phyloP scores from a whole-genome alignment of 2,113 vertebrate genomes.

The Hystrix cristata region DNA sequence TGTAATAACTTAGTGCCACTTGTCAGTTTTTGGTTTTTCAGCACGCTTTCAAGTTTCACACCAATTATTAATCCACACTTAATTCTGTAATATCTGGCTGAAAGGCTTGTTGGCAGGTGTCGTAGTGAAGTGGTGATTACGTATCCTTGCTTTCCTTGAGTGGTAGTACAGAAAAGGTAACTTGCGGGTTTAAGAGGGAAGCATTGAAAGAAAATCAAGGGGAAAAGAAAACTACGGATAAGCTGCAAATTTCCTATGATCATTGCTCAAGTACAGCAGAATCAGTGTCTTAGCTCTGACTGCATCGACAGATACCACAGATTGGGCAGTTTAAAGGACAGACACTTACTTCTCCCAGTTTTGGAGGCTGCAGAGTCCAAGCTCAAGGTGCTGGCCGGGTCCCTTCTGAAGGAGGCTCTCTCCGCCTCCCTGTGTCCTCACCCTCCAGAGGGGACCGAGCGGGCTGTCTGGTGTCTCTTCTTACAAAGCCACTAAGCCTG shows the following conservation, averaged over 20 bases:
- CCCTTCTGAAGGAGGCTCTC: neutral
- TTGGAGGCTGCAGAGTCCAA: neutral
- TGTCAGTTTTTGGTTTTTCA: conserved; percentile 17
- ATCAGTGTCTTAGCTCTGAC: neutral
- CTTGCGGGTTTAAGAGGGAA: conserved; percentile 4
- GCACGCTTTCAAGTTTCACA: neutral
- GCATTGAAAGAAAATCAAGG: neutral
- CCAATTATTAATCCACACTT: neutral
- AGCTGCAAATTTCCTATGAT: neutral
- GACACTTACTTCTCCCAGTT: conserved; percentile 6
- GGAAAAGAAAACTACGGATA: conserved; percentile 12
- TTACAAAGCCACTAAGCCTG: neutral
- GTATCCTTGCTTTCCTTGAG: neutral
- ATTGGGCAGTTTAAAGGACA: neutral
- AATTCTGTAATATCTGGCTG: conserved; percentile 13
- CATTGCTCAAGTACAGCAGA: conserved; percentile 41
- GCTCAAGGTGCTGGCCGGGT: neutral
- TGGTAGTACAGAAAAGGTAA: neutral
- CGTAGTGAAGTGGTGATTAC: neutral
- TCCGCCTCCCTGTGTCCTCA: neutral
- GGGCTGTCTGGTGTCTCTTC: neutral
- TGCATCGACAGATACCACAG: neutral
- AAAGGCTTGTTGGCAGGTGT: neutral
- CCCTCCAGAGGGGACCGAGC: neutral
- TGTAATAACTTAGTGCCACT: conserved; percentile 4